phyloP scores from a whole-genome alignment of 2,797 vertebrate species.

The Nannoperca australis region DNA sequence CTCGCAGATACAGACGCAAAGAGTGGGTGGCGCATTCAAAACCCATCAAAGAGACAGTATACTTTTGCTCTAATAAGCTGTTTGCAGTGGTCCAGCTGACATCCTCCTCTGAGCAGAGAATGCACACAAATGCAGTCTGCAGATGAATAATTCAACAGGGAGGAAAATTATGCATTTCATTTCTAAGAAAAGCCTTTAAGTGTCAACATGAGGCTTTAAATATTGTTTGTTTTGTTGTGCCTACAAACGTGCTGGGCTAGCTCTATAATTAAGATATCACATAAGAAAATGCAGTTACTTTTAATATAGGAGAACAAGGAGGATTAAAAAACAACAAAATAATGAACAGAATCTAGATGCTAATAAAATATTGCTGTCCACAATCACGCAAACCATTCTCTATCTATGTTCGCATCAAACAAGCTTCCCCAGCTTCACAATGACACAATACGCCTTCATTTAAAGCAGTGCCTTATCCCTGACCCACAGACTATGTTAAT shows the following conservation, averaged over 20 bases:
- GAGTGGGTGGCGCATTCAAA: conserved; percentile 68
- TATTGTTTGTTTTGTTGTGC: conserved; percentile 37
- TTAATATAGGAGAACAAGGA: background rate
- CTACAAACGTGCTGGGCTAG: background rate
- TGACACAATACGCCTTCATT: conserved; percentile 17
- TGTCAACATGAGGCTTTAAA: conserved; percentile 48
- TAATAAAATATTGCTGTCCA: conserved; percentile 19
- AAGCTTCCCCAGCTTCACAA: conserved; percentile 1
- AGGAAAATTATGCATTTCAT: conserved; percentile 54
- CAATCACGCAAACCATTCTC: conserved; percentile 1
- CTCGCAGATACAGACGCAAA: conserved; percentile 18
- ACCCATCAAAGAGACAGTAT: conserved; percentile 66
- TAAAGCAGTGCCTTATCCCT: conserved; percentile 24
- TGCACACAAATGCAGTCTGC: conserved; percentile 56
- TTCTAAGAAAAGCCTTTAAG: conserved; percentile 42
- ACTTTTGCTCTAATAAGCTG: conserved; percentile 70
- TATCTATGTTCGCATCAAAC: conserved; percentile 6
- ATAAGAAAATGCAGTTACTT: conserved; percentile 8
- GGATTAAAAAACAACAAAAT: background rate
- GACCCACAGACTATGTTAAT: conserved; percentile 38
- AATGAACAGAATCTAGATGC: conserved; percentile 7
- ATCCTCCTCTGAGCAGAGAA: conserved; percentile 54
- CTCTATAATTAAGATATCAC: conserved; percentile 48
- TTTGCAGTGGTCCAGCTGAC: conserved; percentile 66
- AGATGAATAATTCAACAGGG: conserved; percentile 73